Evolutionary conservation across 2,888 invertebrate species (phyloP).

Genomic region (Polydrusus pterygomalis): DNA sequence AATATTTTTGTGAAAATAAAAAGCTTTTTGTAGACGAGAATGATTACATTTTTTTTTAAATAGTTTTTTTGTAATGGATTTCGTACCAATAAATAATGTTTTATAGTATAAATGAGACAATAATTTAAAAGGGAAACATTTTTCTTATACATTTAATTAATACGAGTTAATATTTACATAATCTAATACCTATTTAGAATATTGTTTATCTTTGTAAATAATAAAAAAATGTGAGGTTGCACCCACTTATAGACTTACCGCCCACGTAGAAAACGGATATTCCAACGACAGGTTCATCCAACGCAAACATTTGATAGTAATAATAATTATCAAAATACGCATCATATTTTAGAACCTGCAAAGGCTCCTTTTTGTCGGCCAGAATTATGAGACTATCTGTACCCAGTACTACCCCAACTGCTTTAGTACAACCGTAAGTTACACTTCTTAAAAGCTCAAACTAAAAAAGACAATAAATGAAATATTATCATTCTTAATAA

Average conservation of each 20-base stretch:
- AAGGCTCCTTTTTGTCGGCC: conserved; percentile 63
- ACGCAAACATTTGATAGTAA: conserved; percentile 66
- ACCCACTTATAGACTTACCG: conserved; percentile 59
- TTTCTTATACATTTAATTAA: too few relatives aligned
- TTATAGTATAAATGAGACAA: too few relatives aligned
- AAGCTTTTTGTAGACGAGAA: too few relatives aligned
- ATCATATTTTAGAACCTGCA: conserved; percentile 67
- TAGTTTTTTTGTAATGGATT: too few relatives aligned
- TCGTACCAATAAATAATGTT: too few relatives aligned
- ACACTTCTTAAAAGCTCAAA: conserved; percentile 64
- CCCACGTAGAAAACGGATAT: conserved; percentile 67
- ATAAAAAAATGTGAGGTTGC: background rate
- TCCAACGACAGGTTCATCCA: conserved; percentile 63
- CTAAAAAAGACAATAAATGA: conserved; percentile 60
- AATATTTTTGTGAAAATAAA: too few relatives aligned
- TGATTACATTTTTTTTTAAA: too few relatives aligned
- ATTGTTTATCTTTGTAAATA: background rate
- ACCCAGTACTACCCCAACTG: conserved; percentile 64
- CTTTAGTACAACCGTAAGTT: conserved; percentile 64
- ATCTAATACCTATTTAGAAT: background rate
- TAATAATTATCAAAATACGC: conserved; percentile 65
- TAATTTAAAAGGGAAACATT: too few relatives aligned
- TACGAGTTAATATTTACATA: too few relatives aligned
- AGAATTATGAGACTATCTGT: conserved; percentile 66
- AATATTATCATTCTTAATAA: too few relatives aligned